phyloP scores from a whole-genome alignment of 64 coral and sea anemone genomes.

The Orbicella faveolata region DNA sequence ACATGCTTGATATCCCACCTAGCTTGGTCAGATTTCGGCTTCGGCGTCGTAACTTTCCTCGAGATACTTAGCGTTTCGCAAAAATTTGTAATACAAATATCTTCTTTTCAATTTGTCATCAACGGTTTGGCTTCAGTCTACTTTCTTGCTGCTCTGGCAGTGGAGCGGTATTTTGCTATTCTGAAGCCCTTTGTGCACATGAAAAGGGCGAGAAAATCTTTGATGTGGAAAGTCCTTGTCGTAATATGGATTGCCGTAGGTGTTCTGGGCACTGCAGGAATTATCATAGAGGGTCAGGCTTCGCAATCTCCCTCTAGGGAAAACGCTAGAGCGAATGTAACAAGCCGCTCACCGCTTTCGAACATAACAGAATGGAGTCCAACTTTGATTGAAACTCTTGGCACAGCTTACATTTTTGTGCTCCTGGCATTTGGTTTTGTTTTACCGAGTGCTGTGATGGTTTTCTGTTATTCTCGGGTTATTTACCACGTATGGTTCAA shows the following conservation, averaged over 20 bases:
- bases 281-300: background rate
- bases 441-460: conserved; percentile 18
- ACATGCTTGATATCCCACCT: background rate
- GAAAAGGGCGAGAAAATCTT: background rate
- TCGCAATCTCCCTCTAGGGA: background rate
- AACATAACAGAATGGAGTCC: background rate
- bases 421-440: conserved; percentile 2
- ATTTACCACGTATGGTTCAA: conserved; percentile 39
- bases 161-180: conserved; percentile 60
- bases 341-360: too few relatives aligned
- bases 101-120: background rate
- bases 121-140: conserved; percentile 23
- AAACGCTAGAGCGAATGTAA: background rate
- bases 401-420: background rate
- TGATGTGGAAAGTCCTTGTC: background rate
- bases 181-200: conserved; percentile 53
- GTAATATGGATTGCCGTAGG: background rate
- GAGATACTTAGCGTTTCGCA: background rate
- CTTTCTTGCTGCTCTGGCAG: conserved; percentile 16
- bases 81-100: background rate
- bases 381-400: background rate
- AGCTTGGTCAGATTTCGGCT: conserved; percentile 6
- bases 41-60: background rate
- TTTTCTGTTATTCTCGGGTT: conserved; percentile 25
- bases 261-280: conserved; percentile 6